A percentile compares a stretch with the other conserved stretches of the same genome.
Conservation (phyloP, 2,797 vertebrate genomes). For the Channallabes apus region DNA sequence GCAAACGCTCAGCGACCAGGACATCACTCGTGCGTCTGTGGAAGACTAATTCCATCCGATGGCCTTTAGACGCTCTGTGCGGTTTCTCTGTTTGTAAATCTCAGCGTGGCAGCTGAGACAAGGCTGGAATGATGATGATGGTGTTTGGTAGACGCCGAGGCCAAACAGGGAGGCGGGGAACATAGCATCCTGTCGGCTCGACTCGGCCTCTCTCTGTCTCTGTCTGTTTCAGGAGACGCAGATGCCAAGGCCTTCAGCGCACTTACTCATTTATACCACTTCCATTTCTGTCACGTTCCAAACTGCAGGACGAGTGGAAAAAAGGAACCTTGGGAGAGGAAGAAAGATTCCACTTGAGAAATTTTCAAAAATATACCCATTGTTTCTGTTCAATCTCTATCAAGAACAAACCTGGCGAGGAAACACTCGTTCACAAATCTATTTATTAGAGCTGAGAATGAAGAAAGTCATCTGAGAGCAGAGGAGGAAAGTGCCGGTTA, state of each 20-base stretch:
- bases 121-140: not conserved
- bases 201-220: not conserved
- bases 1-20: slow-evolving; percentile 64
- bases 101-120: not conserved
- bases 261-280: slow-evolving; percentile 13
- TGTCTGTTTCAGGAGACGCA: not conserved
- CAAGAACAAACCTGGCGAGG: not conserved
- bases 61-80: slow-evolving; percentile 35
- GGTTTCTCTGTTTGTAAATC: slow-evolving; percentile 18
- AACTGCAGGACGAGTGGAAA: not conserved
- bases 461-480: not conserved
- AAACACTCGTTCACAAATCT: not conserved
- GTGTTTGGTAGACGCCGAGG: slow-evolving; percentile 4
- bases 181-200: slow-evolving; percentile 4
- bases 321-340: not conserved
- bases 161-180: not conserved
- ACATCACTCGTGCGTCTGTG: slow-evolving; percentile 60
- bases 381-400: not conserved
- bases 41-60: slow-evolving; percentile 69
- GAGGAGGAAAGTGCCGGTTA: not conserved
- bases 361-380: slow-evolving; percentile 13
- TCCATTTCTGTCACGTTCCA: slow-evolving; percentile 18
- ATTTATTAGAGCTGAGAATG: not conserved
- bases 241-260: not conserved
- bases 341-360: not conserved